Conservation (phyloP, 2,797 vertebrate species). For the Lophotriccus pileatus region DNA sequence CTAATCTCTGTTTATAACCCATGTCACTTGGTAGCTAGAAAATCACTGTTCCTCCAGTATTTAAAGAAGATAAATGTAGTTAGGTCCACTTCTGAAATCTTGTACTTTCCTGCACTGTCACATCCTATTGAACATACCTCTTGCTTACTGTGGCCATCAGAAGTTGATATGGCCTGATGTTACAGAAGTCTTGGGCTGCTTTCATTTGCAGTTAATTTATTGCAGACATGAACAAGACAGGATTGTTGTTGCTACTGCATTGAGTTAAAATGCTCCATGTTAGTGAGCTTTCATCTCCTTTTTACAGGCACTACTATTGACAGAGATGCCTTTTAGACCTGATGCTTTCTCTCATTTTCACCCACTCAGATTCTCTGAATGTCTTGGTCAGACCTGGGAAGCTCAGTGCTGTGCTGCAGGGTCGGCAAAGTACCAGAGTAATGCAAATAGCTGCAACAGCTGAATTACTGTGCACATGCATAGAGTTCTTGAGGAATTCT, state of each 20-base stretch:
- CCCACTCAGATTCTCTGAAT: neutral
- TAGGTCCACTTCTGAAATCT: neutral
- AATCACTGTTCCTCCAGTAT: neutral
- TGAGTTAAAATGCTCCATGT: neutral
- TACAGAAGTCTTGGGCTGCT: neutral
- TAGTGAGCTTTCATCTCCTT: neutral
- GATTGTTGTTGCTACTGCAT: neutral
- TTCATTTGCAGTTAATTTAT: neutral
- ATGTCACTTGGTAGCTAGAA: neutral
- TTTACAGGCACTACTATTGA: neutral
- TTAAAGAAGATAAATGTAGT: neutral
- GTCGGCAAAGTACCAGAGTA: neutral
- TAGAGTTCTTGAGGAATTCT: neutral
- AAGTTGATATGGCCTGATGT: neutral
- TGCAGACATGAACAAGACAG: neutral
- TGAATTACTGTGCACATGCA: neutral
- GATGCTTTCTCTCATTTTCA: neutral
- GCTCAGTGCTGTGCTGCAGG: neutral
- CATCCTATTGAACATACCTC: neutral
- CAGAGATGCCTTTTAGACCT: neutral
- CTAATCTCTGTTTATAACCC: neutral
- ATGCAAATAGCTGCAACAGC: neutral
- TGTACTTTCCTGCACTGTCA: neutral
- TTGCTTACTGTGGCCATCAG: neutral
- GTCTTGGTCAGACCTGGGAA: neutral